Evolutionary conservation across 2,113 vertebrate genomes (phyloP), one percentile per base, ranked within the genome.

Genomic region (Dromaius novaehollandiae): DNA sequence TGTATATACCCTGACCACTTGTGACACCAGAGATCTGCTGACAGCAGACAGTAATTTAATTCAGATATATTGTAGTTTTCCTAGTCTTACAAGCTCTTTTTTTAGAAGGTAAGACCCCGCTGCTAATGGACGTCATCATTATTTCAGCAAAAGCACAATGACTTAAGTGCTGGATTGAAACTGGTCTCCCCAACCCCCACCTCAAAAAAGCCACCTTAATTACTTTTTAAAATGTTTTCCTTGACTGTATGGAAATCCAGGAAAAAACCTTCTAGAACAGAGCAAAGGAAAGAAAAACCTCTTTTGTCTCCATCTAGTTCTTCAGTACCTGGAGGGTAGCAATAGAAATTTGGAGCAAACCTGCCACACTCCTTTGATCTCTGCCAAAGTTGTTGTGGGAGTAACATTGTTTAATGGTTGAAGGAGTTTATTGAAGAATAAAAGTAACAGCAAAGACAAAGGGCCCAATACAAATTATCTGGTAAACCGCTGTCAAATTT

Each of bases 351-450:
- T n/a, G 32, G 65, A 90, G 32, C 17, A 84, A 93, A 60, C 61
- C 61, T 85, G 74, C 38, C 55, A 77, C 26, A 3, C 34, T 85
- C 61, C 95, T 95, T 96, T 95, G 79, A 94, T 92, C 73, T 95
- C 48, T 77, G 38, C 18, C 78, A 88, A 56, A 89, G 32, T 22
- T 89, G 24, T 82, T 91, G 73, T 93, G 93, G 51, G 48, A 94
- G 79, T 91, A 86, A n/a, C 48, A 42, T 25, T 80, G 46, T 80
- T 95, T 89, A 93, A 94, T 51, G 38, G 69, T 65, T 92, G 76
- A 75, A 96, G 61, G 91, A 95, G 91, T 96, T 95, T 91, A 91
- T 5, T 70, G 82, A 93, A 83, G 40, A 96, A 86, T 90, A 94
- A 93, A 97, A 93, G 69, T 68, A 94, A n/a, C 74, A 71, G 56